Percentiles rank a stretch among this genome's conserved stretches.
Conservation (phyloP, 2,888 invertebrate genomes). For the Polyploca ridens region DNA sequence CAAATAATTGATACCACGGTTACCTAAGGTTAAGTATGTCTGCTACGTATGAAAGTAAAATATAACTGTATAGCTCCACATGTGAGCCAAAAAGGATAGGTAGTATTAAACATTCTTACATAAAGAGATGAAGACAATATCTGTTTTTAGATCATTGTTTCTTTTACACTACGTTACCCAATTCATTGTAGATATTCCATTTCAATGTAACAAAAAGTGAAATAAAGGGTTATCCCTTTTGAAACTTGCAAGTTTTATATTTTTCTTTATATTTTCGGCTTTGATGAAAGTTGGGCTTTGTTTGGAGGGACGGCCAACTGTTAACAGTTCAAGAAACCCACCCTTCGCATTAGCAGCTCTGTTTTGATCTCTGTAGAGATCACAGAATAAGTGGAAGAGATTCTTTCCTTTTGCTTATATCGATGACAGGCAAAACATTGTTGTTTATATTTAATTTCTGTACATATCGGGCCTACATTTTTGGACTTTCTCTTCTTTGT, state of each 20-base stretch:
- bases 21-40: too few relatives aligned
- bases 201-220: slow-evolving; percentile 59
- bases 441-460: neutral
- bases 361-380: slow-evolving; percentile 32
- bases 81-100: too few relatives aligned
- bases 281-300: slow-evolving; percentile 72
- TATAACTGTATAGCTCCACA: too few relatives aligned
- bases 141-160: neutral
- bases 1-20: too few relatives aligned
- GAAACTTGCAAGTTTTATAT: slow-evolving; percentile 74
- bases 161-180: slow-evolving; percentile 48
- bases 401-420: slow-evolving; percentile 30
- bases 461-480: neutral
- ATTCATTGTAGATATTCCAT: slow-evolving; percentile 60
- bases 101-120: neutral
- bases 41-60: too few relatives aligned
- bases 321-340: slow-evolving; percentile 52
- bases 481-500: neutral
- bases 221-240: slow-evolving; percentile 70
- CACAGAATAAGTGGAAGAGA: slow-evolving; percentile 39
- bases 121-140: neutral
- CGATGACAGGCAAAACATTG: slow-evolving; percentile 29
- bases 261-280: slow-evolving; percentile 69
- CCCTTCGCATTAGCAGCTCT: slow-evolving; percentile 39
- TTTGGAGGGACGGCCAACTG: slow-evolving; percentile 50